These are phyloP conservation scores for Lepilemur ruficaudatus DNA, from an alignment of 2,797 vertebrate species.

Conservation along the genomic window DNA sequence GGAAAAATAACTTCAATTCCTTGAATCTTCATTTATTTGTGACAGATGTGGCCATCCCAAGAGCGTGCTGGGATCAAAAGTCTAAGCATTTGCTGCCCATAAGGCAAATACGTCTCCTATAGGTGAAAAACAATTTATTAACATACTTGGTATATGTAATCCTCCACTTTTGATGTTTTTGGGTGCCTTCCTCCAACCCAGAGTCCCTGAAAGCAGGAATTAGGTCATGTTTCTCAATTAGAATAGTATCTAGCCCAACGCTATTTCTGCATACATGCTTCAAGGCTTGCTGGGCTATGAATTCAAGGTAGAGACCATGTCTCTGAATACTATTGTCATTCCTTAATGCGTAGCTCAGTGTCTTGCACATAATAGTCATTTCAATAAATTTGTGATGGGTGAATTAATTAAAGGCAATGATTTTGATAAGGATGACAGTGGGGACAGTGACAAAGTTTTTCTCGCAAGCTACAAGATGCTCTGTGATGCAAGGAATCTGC, in stretches of 20 bases:
- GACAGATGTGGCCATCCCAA: background rate
- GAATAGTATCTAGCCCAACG: background rate
- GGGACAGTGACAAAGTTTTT: constrained; percentile 8
- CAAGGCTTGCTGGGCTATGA: background rate
- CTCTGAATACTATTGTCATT: constrained; percentile 20
- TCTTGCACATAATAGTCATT: background rate
- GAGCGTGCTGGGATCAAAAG: background rate
- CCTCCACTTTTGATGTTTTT: background rate
- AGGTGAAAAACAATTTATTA: background rate
- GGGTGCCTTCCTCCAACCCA: background rate
- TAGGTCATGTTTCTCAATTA: background rate
- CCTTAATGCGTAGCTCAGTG: constrained; percentile 16
- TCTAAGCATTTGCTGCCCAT: background rate
- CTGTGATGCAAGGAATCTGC: background rate
- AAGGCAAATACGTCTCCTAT: background rate
- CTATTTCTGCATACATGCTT: background rate
- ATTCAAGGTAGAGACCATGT: background rate
- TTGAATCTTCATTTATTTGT: background rate
- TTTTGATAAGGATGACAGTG: background rate
- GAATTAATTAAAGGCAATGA: background rate
- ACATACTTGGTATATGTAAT: background rate
- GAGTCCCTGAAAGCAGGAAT: constrained; percentile 38
- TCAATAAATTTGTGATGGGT: constrained; percentile 22
- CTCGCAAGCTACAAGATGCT: background rate
- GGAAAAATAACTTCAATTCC: constrained; percentile 8